Percentiles rank a stretch among this genome's conserved stretches.
phyloP scores from a whole-genome alignment of 2,797 vertebrate species.

The Bradypodion ventrale region DNA sequence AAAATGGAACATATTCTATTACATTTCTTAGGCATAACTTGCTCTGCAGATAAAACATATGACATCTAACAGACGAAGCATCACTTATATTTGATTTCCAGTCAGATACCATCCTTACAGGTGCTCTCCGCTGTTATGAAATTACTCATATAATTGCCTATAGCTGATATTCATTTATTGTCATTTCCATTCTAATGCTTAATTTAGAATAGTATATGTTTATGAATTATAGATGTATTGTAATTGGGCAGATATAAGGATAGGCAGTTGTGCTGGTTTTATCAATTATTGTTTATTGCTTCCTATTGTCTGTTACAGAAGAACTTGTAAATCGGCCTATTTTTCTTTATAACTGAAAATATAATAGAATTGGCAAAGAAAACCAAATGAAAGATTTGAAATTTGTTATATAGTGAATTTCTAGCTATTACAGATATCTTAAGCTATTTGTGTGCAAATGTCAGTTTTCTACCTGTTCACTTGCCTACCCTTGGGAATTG shows the following conservation, averaged over 20 bases:
- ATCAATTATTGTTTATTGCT: conserved; percentile 2
- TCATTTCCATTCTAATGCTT: neutral
- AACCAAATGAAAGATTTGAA: neutral
- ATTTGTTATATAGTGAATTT: neutral
- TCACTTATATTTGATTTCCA: neutral
- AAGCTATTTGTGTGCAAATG: neutral
- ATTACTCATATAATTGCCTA: neutral
- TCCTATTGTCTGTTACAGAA: neutral
- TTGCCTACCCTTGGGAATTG: neutral
- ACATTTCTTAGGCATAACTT: neutral
- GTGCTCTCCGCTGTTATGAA: neutral
- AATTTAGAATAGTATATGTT: neutral
- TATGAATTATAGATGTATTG: conserved; percentile 17
- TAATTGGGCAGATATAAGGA: neutral
- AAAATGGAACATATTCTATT: neutral
- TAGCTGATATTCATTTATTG: neutral
- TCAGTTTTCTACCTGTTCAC: neutral
- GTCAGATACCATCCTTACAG: neutral
- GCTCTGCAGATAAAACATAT: neutral
- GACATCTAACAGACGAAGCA: neutral
- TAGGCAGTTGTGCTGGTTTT: neutral
- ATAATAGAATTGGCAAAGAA: neutral
- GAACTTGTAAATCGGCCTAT: conserved; percentile 1
- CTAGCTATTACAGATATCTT: neutral
- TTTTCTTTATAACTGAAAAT: neutral